Evolutionary conservation across 2,113 vertebrate genomes (phyloP), one percentile per base, ranked within the genome.

Genomic region (Heterotis niloticus): DNA sequence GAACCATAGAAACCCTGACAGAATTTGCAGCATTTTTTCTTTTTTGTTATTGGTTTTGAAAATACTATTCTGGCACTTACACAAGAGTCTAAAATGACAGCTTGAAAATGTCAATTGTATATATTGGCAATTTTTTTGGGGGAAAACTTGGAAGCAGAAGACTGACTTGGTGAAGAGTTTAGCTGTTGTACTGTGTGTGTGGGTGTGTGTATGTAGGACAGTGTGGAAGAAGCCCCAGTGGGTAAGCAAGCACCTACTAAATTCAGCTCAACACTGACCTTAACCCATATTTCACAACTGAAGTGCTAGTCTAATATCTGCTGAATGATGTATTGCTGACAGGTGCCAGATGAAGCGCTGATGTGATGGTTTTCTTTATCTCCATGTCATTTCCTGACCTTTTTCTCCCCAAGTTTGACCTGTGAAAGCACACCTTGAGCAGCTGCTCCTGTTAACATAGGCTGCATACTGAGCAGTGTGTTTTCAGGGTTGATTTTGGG

Each of bases 211-310:
- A 72, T 79, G 24, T 81, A 66, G 62, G 59, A 34, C 77, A 66
- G 29, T 56, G 72, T 68, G 51, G 69, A 59, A 64, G 71, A 66
- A 17, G 73, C n/a, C 29, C 57, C 81, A 5, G 18, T 60, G 64
- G 60, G 77, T 75, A 44, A 1, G 59, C 60, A 79, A 12, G 24
- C 65, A 64, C 59, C 3, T 74, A 24, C 67, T 84, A 81, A 78
- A 79, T 81, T 82, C 74, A 83, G 84, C 75, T 64, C 62, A 64
- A 24, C 71, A 59, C 66, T 82, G 79, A 85, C 83, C 86, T 84
- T 82, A 84, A 83, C 80, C 78, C 65, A 85, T n/a, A 82, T 85
- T 85, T 82, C 70, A 84, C 2, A 81, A 83, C 81, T 64, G 68
- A 78, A 76, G 71, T 56, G 78, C 56, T 82, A 81, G 76, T 4